Base-by-base conservation (phyloP, 2,888 invertebrate species). In the Alitta virens region DNA sequence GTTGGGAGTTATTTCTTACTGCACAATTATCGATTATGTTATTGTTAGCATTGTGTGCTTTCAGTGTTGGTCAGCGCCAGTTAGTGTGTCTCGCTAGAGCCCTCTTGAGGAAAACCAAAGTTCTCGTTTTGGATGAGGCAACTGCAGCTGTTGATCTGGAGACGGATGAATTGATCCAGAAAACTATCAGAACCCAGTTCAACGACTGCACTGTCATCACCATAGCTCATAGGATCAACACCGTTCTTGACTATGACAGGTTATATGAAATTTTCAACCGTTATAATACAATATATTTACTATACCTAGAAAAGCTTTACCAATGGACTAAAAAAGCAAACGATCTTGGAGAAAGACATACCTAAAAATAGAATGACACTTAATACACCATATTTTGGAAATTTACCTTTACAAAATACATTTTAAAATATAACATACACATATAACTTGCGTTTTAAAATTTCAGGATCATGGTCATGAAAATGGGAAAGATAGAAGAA, bases 111-210 rank as follows among this genome's bases (percentile, higher is more conserved):
- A 46, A 46, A n/a, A 46, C 46, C 5, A 46, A 46, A 21, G 21
- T 46, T n/a, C 46, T 46, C 3, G 46, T 46, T n/a, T n/a, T 46
- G 46, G 46, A 46, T 46, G 46, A 46, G 46, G 46, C 46, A n/a
- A 46, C 46, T 18, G 46, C 46, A 12, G 46, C 46, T 5, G 46
- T 46, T 7, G 46, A 46, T 21, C 46, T 46, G 46, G 46, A 46
- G n/a, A 46, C 46, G 3, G 46, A 46, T 46, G 46, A 46, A n/a
- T n/a, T 46, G 18, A 46, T 46, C n/a, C 46, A 46, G 21, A 3
- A n/a, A 7, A 46, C 46, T 12, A 46, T 46, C 46, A 5, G 46
- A n/a, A 9, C 46, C n/a, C 18, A 46, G 46, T 46, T 46, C 46
- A 46, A 46, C 5, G n/a, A 46, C 3, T 46, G 46, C 46, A 46